These are phyloP conservation scores for Homarus gammarus DNA, from an alignment of 2,888 invertebrate genomes.

Conservation along the genomic window DNA sequence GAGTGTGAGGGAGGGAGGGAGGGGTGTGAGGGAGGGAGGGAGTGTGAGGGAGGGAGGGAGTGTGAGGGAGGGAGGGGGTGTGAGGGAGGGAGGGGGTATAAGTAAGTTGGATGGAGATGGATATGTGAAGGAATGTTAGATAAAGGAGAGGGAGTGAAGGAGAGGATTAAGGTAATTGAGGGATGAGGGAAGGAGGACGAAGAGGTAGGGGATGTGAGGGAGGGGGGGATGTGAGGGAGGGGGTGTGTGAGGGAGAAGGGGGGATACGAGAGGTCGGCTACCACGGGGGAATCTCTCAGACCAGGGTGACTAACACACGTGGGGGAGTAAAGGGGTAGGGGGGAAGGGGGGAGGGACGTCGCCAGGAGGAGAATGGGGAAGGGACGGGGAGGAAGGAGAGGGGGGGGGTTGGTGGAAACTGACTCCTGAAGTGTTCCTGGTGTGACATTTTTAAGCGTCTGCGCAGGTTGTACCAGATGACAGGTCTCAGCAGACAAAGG, in stretches of 20 bases:
- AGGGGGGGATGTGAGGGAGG: not conserved
- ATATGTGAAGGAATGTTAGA: too few relatives aligned
- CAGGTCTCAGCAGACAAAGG: conserved; percentile 53
- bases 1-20: too few relatives aligned
- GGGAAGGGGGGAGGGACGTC: not conserved
- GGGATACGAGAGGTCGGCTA: not conserved
- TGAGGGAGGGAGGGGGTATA: too few relatives aligned
- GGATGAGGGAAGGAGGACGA: not conserved
- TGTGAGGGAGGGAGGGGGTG: too few relatives aligned
- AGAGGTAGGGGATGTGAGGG: not conserved
- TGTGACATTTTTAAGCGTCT: conserved; percentile 67
- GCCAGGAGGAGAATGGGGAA: not conserved
- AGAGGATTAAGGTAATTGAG: not conserved
- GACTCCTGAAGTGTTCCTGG: conserved; percentile 42
- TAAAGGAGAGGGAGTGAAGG: too few relatives aligned
- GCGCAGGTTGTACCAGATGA: conserved; percentile 51
- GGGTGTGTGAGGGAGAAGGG: not conserved
- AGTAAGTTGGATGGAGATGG: too few relatives aligned
- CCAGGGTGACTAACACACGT: conserved; percentile 37
- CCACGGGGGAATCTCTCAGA: conserved; percentile 12
- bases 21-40: too few relatives aligned
- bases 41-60: too few relatives aligned
- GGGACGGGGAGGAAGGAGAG: not conserved
- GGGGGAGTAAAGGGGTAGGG: conserved; percentile 17
- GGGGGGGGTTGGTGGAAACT: not conserved